Base-by-base conservation (phyloP, 1,140 invertebrate species). In the Neuroterus valhalla region DNA sequence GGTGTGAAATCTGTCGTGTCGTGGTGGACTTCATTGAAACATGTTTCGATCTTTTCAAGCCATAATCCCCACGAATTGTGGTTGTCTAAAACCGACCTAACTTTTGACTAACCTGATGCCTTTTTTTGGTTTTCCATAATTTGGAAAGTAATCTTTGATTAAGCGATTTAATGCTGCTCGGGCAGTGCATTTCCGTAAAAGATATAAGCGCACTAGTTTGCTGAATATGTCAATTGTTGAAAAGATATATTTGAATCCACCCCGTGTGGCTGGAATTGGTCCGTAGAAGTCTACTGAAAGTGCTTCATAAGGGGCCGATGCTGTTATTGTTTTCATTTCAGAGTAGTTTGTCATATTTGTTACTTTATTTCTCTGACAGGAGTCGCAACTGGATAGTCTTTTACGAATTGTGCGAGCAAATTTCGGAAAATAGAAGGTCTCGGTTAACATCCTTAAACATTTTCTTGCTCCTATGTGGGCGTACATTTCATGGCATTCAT, bases 241-340 rank as follows among this genome's bases (percentile, higher is more conserved):
- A 19, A 87, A 72, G 12, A 88, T 81, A 68, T 85, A 84, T 3
- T 19, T 68, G 8, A 69, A 23, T 6, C 83, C 77, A 15, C 70
- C 78, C 14, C 66, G 73, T 0, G 78, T 71, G 23, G 62, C 66
- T 11, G 83, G 83, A 15, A 87, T 48, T 0, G 83, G 85, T 15
- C 86, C 85, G 75, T 78, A 85, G 68, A 76, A 83, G 69, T 88
- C 84, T 0, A 81, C 75, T 50, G 83, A 81, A 1, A 88, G 75
- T 10, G 86, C 17, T 10, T 87, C 85, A 0, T 78, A 74, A 10
- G 81, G 77, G 42, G 77, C 50, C 31, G 75, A 45, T 0, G 78
- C 23, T 6, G 81, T 21, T 5, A 81, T 71, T 55, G 76, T 73
- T 67, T 72, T 48, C 62, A 75, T 69, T 15, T 69, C 69, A 2